Percentiles rank a stretch among this genome's conserved stretches.
These are phyloP conservation scores for Melinaea marsaeus DNA, from an alignment of 2,888 invertebrate genomes.

Conservation along the genomic window DNA sequence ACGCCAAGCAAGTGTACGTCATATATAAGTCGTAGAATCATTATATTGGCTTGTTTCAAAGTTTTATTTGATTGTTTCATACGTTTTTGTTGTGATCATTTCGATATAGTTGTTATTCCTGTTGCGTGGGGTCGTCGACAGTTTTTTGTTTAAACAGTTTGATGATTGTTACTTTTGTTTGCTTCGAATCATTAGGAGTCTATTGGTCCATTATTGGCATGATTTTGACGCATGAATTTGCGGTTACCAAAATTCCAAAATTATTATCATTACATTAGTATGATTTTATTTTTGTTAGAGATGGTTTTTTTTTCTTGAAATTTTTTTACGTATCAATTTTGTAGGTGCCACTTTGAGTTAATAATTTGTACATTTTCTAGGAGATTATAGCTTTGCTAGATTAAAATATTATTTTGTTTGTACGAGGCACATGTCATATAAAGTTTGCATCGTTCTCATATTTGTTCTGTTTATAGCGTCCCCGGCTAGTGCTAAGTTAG, in stretches of 20 bases:
- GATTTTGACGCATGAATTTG: constrained; percentile 42
- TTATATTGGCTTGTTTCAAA: constrained; percentile 66
- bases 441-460: constrained; percentile 7
- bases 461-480: constrained; percentile 78
- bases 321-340: not conserved
- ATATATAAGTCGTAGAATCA: constrained; percentile 56
- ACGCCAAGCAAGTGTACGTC: constrained; percentile 93
- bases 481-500: constrained; percentile 89
- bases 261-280: constrained; percentile 4
- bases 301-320: not conserved
- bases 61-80: constrained; percentile 36
- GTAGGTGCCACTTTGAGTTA: not conserved
- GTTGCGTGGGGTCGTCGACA: not conserved
- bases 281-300: constrained; percentile 11
- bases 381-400: constrained; percentile 11
- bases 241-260: constrained; percentile 20
- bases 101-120: constrained; percentile 17
- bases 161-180: constrained; percentile 41
- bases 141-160: constrained; percentile 6
- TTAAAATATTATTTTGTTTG: not conserved
- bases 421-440: not conserved
- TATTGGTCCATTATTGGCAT: constrained; percentile 41
- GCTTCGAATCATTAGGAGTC: constrained; percentile 43
- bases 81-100: constrained; percentile 34
- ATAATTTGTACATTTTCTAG: constrained; percentile 1